Base-by-base conservation (phyloP, 2,797 vertebrate genomes). In the Nyctibius grandis region DNA sequence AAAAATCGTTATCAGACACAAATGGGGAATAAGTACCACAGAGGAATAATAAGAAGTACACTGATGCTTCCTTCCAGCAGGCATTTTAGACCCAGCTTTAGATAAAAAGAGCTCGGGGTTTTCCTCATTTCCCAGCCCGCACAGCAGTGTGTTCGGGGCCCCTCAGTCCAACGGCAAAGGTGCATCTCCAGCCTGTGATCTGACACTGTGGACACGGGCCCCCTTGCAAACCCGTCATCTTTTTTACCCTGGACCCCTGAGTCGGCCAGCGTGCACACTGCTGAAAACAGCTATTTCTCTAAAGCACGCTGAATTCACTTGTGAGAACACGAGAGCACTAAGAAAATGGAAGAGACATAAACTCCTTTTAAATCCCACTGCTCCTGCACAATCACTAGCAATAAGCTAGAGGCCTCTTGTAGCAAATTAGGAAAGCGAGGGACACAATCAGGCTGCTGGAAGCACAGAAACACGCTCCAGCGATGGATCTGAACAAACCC, bases 181-280 rank as follows among this genome's bases (percentile, higher is more conserved):
- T n/a, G 26, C 61, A 25, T 18, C 56, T 78, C 61, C 56, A 68
- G n/a, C 50, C 63, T 21, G 34, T 7, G 34, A 28, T 15, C 45
- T 13, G 40, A 64, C 25, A 21, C 25, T 1, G 36, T 5, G 45
- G 22, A 26, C 26, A 16, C 0, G 1, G 11, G 28, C 44, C 33
- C 0, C 29, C 54, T 40, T 29, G 4, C 44, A 56, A 40, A 36
- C 44, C 44, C 15, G 26, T 21, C 4, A 60, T 12, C 20, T 8
- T 38, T 42, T 60, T 38, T 60, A 81, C 44, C 42, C 23, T 7
- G 11, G 40, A 34, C 21, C 33, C 34, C 57, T n/a, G 40, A 47
- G 63, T 7, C 3, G 0, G 48, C 26, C 54, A 25, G n/a, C 0
- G 3, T 2, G 23, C 20, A 29, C 5, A 3, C 15, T 31, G 48